phyloP scores from a whole-genome alignment of 2,113 vertebrate species.

The Blennius ocellaris region DNA sequence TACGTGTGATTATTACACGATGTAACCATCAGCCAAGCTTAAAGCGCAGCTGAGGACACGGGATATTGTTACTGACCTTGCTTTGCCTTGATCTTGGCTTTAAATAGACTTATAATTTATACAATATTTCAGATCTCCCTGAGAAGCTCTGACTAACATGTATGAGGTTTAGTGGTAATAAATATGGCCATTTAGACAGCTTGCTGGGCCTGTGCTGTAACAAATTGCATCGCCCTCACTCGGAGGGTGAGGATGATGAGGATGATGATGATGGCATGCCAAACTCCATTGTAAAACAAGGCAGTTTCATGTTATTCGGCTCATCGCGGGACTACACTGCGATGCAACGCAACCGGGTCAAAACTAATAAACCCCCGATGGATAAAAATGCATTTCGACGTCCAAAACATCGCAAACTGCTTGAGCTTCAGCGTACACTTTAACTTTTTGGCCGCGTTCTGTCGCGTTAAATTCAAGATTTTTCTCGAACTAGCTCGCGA shows the following conservation, averaged over 20 bases:
- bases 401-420: background rate
- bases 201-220: background rate
- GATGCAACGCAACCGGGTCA: accelerated
- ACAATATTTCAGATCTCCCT: no score
- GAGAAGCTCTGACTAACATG: no score
- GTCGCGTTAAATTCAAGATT: conserved; percentile 31
- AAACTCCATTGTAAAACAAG: conserved; percentile 12
- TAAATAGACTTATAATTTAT: conserved; percentile 20
- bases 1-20: background rate
- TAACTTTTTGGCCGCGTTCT: background rate
- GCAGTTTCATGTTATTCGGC: conserved; percentile 1
- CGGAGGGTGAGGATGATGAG: no score
- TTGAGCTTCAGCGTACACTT: background rate
- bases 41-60: background rate
- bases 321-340: background rate
- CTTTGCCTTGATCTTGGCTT: conserved; percentile 8
- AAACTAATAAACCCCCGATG: accelerated
- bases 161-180: background rate
- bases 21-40: conserved; percentile 8
- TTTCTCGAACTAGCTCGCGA: conserved; percentile 57
- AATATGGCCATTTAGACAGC: background rate
- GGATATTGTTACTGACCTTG: conserved; percentile 32
- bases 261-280: background rate
- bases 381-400: background rate
- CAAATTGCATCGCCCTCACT: no score